Base-by-base conservation (phyloP, 2,888 invertebrate species). In the Xestia rhomboidea region DNA sequence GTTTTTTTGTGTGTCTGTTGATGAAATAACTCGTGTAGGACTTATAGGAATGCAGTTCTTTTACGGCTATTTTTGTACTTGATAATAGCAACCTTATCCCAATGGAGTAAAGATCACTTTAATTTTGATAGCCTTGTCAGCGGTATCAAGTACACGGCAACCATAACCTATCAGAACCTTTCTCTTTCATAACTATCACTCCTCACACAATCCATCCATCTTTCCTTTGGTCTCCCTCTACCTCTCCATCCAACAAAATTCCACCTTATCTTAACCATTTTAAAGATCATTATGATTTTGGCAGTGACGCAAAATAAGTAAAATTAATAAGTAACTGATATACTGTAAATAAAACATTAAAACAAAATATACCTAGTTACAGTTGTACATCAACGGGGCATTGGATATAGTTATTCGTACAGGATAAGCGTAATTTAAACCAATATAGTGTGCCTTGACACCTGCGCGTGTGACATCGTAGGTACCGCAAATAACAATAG, bases 371-470 rank as follows among this genome's bases (percentile, higher is more conserved):
- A 41, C 1, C 7, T 62, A 27, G 24, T 60, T 27, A 54, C 49
- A 46, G 46, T n/a, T n/a, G n/a, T n/a, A n/a, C n/a, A n/a, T n/a
- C n/a, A 15, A 27, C 54, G 57, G 34, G 38, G 24, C 41, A 67
- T 60, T 69, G 70, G 57, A 69, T 41, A 57, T 68, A 15, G 63
- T 73, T 41, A 51, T 68, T 69, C 57, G 57, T 72, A 85, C 85
- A 82, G 85, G 85, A 76, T 76, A 85, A 72, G 85, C 64, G 71
- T 81, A 76, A 82, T 77, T 73, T 77, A 73, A 77, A 73, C 67
- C 69, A 73, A 77, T 85, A 82, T 70, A 63, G 75, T 15, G 67
- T 54, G 63, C 69, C 54, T 68, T 82, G 67, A 82, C 85, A 85
- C 85, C 71, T 73, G 71, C 60, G 68, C n/a, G 63, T 69, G 57